Conservation (phyloP, 2,113 vertebrate species). For the Sakesphorus luctuosus region DNA sequence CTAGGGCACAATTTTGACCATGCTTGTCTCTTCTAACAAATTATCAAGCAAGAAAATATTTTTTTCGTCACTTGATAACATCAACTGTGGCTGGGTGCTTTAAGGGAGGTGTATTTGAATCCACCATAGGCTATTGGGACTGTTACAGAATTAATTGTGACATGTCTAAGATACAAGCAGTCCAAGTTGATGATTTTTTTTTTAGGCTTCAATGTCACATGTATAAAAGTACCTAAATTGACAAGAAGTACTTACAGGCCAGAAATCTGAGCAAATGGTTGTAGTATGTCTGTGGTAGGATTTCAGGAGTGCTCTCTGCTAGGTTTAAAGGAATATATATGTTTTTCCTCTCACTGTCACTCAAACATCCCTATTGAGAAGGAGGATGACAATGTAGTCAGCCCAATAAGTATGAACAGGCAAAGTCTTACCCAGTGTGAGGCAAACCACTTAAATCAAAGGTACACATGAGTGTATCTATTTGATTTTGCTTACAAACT, state of each 20-base stretch:
- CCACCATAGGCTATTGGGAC: neutral
- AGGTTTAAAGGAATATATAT: neutral
- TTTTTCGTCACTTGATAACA: neutral
- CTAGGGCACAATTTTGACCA: neutral
- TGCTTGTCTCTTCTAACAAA: neutral
- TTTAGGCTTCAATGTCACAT: neutral
- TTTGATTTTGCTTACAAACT: slow-evolving; percentile 22
- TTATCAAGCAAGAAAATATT: neutral
- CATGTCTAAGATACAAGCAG: neutral
- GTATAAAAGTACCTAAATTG: neutral
- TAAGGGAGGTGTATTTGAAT: neutral
- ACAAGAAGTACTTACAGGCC: neutral
- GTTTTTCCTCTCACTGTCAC: neutral
- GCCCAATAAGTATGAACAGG: neutral
- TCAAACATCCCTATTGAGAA: neutral
- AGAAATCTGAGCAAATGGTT: neutral
- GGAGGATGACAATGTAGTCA: neutral
- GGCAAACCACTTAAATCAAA: neutral
- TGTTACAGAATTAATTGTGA: neutral
- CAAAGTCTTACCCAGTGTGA: neutral
- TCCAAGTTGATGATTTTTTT: neutral
- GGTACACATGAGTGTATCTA: neutral
- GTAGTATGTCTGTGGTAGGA: neutral
- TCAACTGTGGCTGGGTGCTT: neutral
- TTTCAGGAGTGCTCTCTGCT: neutral